phyloP scores from a whole-genome alignment of 2,113 vertebrate species.

The Hyaena hyaena region DNA sequence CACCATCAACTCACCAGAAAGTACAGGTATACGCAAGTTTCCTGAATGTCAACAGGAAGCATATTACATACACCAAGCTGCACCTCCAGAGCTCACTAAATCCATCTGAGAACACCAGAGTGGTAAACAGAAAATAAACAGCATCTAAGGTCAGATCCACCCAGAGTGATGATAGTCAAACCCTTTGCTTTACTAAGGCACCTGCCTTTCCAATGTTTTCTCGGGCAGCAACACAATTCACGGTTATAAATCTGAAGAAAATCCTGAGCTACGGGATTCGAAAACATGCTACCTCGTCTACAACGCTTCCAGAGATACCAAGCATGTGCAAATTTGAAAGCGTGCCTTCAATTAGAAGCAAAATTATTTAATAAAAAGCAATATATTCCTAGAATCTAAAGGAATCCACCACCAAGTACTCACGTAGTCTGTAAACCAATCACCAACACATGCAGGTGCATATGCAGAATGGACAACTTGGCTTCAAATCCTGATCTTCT shows the following conservation, averaged over 20 bases:
- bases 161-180: background rate
- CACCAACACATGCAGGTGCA: background rate
- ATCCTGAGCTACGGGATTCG: background rate
- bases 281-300: background rate
- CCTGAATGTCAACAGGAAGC: background rate
- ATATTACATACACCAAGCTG: background rate
- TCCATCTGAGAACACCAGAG: background rate
- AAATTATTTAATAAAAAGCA: background rate
- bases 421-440: background rate
- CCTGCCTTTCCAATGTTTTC: background rate
- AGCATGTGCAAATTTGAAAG: background rate
- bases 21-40: background rate
- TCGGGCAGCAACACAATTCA: background rate
- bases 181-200: background rate
- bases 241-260: conserved; percentile 20
- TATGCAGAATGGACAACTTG: background rate
- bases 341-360: conserved; percentile 19
- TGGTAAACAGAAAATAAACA: background rate
- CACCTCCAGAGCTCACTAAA: background rate
- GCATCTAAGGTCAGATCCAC: background rate
- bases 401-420: background rate
- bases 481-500: background rate
- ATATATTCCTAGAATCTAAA: background rate
- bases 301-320: background rate
- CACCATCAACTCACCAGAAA: background rate